Evolutionary conservation across 2,888 invertebrate species (phyloP).

Genomic region (Calephelis perditalis): DNA sequence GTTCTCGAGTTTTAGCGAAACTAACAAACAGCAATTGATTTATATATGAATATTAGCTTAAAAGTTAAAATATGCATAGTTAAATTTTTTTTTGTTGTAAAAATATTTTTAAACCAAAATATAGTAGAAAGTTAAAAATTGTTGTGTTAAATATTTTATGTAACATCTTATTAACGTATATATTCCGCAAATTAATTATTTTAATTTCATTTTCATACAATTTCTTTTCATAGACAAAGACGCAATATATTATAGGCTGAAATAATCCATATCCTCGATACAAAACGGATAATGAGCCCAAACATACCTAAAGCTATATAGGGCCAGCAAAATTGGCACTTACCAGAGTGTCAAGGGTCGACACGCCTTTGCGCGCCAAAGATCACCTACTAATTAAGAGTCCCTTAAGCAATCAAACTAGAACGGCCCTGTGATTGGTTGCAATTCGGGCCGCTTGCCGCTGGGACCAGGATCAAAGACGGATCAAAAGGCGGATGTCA

Average conservation of each 20-base stretch:
- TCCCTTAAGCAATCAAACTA: slow-evolving; percentile 71
- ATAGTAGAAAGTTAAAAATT: too few relatives aligned
- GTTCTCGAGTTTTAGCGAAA: too few relatives aligned
- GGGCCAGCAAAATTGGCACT: slow-evolving; percentile 53
- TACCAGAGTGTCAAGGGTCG: slow-evolving; percentile 56
- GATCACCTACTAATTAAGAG: slow-evolving; percentile 72
- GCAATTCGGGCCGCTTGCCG: slow-evolving; percentile 37
- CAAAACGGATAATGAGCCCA: slow-evolving; percentile 1
- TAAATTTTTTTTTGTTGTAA: too few relatives aligned
- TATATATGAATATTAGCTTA: too few relatives aligned
- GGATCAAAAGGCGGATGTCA: slow-evolving; percentile 49
- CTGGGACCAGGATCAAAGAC: slow-evolving; percentile 58
- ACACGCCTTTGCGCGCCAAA: slow-evolving; percentile 53
- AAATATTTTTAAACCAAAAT: too few relatives aligned
- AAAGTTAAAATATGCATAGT: too few relatives aligned
- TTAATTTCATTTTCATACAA: too few relatives aligned
- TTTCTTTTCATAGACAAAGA: not conserved
- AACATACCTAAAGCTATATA: slow-evolving; percentile 6
- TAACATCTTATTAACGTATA: too few relatives aligned
- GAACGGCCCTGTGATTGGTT: slow-evolving; percentile 62
- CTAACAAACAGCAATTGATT: too few relatives aligned
- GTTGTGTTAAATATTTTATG: too few relatives aligned
- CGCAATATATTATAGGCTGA: not conserved
- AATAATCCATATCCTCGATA: not conserved
- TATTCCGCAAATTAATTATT: too few relatives aligned